Conservation (phyloP, 2,797 vertebrate genomes). For the Bufotes viridis region DNA sequence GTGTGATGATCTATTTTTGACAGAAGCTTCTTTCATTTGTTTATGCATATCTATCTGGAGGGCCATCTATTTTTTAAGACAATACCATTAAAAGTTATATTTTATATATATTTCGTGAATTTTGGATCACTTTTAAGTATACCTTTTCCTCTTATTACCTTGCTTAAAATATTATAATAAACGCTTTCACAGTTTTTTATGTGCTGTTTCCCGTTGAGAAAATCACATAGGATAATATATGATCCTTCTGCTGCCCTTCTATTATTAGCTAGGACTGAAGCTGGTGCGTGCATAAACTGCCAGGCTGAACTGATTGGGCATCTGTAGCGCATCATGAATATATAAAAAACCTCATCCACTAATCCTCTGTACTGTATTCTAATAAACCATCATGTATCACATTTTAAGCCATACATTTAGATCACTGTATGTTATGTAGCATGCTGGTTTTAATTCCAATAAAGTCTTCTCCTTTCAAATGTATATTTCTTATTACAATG, state of each 20-base stretch:
- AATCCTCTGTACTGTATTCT: not conserved
- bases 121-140: too few species aligned
- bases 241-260: constrained; percentile 34
- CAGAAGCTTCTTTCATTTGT: too few species aligned
- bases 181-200: constrained; percentile 16
- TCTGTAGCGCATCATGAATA: not conserved
- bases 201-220: constrained; percentile 30
- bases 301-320: not conserved
- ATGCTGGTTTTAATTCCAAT: not conserved
- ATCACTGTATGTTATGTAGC: not conserved
- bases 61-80: too few species aligned
- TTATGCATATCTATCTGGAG: too few species aligned
- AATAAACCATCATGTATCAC: not conserved
- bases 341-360: not conserved
- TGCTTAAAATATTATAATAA: not conserved
- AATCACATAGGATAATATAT: constrained; percentile 38
- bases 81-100: too few species aligned
- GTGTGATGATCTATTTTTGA: too few species aligned
- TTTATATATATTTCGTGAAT: too few species aligned
- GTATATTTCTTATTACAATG: constrained; percentile 26
- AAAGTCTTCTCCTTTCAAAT: too few species aligned
- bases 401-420: not conserved
- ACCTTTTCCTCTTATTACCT: too few species aligned
- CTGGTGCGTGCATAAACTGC: not conserved
- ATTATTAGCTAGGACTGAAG: constrained; percentile 30